Evolutionary conservation across 2,113 vertebrate species (phyloP), one percentile per base, ranked within the genome.

Genomic region (Salminus brasiliensis): DNA sequence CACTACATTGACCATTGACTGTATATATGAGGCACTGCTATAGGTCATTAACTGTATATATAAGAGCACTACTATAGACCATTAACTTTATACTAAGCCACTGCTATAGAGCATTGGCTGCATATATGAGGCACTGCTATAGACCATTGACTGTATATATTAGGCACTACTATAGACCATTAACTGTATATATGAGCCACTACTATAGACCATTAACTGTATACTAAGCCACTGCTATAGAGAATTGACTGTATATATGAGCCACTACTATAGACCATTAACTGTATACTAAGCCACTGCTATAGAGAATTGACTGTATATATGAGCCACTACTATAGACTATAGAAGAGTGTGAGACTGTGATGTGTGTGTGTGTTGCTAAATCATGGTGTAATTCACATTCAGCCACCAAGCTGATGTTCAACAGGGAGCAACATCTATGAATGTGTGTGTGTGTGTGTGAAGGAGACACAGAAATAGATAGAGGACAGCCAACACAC

Each of bases 281-380:
- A 2, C 5, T 41, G 6, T 41, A 41, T 41, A 41, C n/a, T n/a
- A n/a, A n/a, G 39, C 39, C 57, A 21, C 45, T 47, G 23, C 15
- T 49, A 5, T 21, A 49, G 11, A 21, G 16, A 15, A 47, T 2
- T 47, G 45, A 2, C 5, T 41, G 6, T 41, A 41, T n/a, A n/a
- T n/a, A 2, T 21, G 47, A 49, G 0, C 5, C 18, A 5, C 6
- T 21, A 18, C 47, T 49, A 5, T 21, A 49, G 29, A 74, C 25
- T 39, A 18, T 18, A 23, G n/a, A 43, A 60, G 13, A 5, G 21
- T 13, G 34, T 59, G 52, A 8, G 34, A 7, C 2, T 18, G 34
- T 60, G 53, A 18, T 60, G 49, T 72, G 45, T 72, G 32, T 59
- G 52, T 59, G 53, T 41, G 71, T 57, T 16, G 21, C 16, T 53